Conservation (phyloP, 1,140 invertebrate genomes). For the Elysia chlorotica region DNA sequence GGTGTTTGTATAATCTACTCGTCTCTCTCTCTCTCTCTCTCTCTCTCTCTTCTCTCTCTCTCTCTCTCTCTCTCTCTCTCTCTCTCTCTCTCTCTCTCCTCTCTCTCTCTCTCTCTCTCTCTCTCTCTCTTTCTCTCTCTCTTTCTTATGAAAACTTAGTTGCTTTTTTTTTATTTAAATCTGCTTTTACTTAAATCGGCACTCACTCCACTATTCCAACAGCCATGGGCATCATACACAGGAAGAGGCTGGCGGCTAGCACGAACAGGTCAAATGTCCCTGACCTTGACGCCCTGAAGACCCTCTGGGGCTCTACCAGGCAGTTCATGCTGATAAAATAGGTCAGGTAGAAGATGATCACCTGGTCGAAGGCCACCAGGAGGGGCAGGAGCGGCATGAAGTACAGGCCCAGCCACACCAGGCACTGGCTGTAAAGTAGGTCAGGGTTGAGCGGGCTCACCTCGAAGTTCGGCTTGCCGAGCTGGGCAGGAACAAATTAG, state of each 20-base stretch:
- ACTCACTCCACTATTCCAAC: not conserved
- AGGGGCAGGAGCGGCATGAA: constrained; percentile 71
- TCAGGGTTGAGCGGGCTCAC: constrained; percentile 73
- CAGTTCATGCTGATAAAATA: constrained; percentile 67
- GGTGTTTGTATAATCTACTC: too few relatives aligned
- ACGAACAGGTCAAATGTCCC: constrained; percentile 50
- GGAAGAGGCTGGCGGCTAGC: constrained; percentile 44
- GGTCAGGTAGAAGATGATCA: constrained; percentile 74
- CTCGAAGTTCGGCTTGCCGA: constrained; percentile 69
- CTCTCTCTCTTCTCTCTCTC: too few relatives aligned
- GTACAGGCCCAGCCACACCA: constrained; percentile 74
- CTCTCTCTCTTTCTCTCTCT: too few relatives aligned
- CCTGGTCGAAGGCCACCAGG: constrained; percentile 70
- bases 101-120: too few relatives aligned
- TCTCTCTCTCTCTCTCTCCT: too few relatives aligned
- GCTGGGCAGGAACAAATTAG: constrained; percentile 23
- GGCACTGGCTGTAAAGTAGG: constrained; percentile 75
- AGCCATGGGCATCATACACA: constrained; percentile 44
- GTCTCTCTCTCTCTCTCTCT: too few relatives aligned
- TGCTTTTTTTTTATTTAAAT: too few relatives aligned
- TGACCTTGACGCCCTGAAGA: constrained; percentile 50
- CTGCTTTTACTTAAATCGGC: not conserved
- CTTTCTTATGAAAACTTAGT: too few relatives aligned
- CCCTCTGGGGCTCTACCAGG: constrained; percentile 39
- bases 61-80: too few relatives aligned